Evolutionary conservation across 2,888 invertebrate species (phyloP).

Genomic region (Xestia c-nigrum): DNA sequence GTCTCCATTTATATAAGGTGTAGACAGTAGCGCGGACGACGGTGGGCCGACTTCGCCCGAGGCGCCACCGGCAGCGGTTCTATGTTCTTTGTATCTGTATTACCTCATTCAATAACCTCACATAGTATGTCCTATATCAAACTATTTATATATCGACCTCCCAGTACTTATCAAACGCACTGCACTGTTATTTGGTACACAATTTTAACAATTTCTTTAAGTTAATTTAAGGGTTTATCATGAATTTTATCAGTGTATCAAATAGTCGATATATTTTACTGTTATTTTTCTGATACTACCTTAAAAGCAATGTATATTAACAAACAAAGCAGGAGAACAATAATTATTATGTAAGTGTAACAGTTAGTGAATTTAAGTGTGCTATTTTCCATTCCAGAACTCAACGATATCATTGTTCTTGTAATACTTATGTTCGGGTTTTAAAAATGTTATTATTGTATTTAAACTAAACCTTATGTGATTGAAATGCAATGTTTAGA

Average conservation of each 20-base stretch:
- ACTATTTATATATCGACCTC: conserved; percentile 77
- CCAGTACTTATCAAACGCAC: conserved; percentile 87
- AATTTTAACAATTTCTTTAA: conserved; percentile 81
- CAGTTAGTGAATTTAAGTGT: conserved; percentile 91
- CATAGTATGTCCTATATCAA: conserved; percentile 78
- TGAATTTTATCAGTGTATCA: conserved; percentile 87
- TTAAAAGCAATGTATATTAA: conserved; percentile 89
- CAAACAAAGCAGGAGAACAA: conserved; percentile 90
- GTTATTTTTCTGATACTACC: conserved; percentile 89
- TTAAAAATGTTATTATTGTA: conserved; percentile 90
- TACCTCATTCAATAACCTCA: conserved; percentile 89
- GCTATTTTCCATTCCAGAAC: conserved; percentile 91
- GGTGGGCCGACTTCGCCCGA: conserved; percentile 47
- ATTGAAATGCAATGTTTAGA: conserved; percentile 91
- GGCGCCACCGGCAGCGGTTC: conserved; percentile 71
- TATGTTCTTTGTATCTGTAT: conserved; percentile 79
- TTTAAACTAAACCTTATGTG: conserved; percentile 91
- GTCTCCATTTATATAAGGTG: conserved; percentile 55
- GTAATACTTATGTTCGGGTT: conserved; percentile 90
- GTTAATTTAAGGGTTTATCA: conserved; percentile 86
- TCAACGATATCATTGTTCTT: conserved; percentile 90
- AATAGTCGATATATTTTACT: conserved; percentile 87
- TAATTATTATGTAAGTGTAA: conserved; percentile 91
- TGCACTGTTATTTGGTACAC: conserved; percentile 90
- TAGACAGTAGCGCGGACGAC: conserved; percentile 41